phyloP scores from a whole-genome alignment of 2,797 vertebrate species.

The Amblyopsis hoosieri region DNA sequence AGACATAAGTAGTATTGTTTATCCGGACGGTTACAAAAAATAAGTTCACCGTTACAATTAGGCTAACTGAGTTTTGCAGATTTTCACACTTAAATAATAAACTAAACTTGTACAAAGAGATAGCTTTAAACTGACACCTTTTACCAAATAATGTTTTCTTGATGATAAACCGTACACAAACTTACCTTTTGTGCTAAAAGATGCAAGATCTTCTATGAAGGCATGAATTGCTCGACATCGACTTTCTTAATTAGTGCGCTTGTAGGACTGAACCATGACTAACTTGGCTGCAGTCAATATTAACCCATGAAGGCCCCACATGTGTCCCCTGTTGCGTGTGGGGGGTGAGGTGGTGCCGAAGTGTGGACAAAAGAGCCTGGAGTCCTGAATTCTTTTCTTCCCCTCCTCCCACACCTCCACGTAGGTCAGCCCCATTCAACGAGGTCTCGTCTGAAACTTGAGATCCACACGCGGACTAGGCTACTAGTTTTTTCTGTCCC shows the following conservation, averaged over 20 bases:
- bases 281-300: conserved; percentile 19
- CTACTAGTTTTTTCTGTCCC: conserved; percentile 34
- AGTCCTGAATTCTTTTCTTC: conserved; percentile 38
- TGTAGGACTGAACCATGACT: too few species aligned
- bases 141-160: neutral
- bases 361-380: conserved; percentile 43
- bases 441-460: conserved; percentile 66
- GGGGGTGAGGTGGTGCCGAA: conserved; percentile 46
- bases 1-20: too few species aligned
- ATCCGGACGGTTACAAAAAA: too few species aligned
- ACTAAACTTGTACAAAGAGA: too few species aligned
- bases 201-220: conserved; percentile 35
- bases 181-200: conserved; percentile 52
- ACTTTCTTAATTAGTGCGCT: conserved; percentile 70
- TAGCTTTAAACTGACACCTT: neutral
- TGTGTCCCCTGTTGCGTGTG: conserved; percentile 52
- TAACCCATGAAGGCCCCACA: conserved; percentile 46
- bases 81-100: too few species aligned
- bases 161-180: conserved; percentile 6
- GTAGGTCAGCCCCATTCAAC: conserved; percentile 56
- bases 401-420: conserved; percentile 52
- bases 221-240: conserved; percentile 69
- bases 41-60: too few species aligned
- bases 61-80: too few species aligned
- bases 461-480: conserved; percentile 52